Conservation (phyloP, 1,140 invertebrate genomes). For the Luehdorfia chinensis region DNA sequence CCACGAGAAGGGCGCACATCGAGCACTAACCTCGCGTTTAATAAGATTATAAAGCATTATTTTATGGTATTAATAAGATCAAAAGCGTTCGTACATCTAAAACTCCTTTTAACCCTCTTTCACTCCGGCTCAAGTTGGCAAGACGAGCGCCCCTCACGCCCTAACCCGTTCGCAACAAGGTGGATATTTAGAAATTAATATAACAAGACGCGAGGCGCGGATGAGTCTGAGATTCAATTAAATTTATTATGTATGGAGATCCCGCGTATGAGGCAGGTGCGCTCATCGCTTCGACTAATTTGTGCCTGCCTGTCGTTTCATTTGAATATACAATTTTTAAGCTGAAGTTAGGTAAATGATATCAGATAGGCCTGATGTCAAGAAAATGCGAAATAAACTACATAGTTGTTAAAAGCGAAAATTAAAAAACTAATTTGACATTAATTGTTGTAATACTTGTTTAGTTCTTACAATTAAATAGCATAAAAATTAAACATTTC, state of each 20-base stretch:
- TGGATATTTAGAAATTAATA: conserved; percentile 69
- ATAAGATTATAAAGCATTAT: conserved; percentile 84
- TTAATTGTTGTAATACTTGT: too few relatives aligned
- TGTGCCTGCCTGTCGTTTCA: conserved; percentile 35
- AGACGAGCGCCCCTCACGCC: conserved; percentile 37
- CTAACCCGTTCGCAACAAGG: conserved; percentile 54
- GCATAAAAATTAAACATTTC: background rate
- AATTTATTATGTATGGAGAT: conserved; percentile 76
- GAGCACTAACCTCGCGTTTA: conserved; percentile 80
- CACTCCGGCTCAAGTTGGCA: conserved; percentile 42
- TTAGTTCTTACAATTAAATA: too few relatives aligned
- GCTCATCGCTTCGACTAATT: conserved; percentile 64
- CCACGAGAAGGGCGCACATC: conserved; percentile 47
- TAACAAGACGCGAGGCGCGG: conserved; percentile 59
- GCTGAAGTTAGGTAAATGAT: background rate
- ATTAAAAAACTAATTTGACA: too few relatives aligned
- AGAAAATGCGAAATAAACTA: too few relatives aligned
- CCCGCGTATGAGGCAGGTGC: conserved; percentile 56
- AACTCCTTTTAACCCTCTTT: conserved; percentile 72
- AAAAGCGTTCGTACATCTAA: conserved; percentile 77
- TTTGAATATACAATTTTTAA: conserved; percentile 21
- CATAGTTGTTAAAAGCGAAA: background rate
- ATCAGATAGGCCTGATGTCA: too few relatives aligned
- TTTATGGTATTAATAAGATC: conserved; percentile 79
- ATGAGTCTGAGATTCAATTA: conserved; percentile 73